A percentile compares a stretch with the other conserved stretches of the same genome.
These are phyloP conservation scores for Vespertilio murinus DNA, from an alignment of 2,797 vertebrate genomes.

Conservation along the genomic window DNA sequence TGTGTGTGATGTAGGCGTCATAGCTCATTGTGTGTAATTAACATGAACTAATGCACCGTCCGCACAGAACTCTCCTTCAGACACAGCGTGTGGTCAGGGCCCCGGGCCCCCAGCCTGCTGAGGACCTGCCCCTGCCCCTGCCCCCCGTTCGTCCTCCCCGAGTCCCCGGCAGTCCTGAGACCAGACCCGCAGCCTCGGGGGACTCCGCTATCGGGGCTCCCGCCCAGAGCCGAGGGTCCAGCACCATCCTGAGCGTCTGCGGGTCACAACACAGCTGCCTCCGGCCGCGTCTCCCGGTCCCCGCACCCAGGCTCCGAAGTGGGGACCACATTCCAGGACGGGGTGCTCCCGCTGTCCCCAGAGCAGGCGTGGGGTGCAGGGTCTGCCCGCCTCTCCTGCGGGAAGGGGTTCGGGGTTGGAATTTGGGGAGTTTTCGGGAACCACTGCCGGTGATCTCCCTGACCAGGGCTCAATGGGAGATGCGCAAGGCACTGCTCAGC, in stretches of 20 bases:
- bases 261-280: background rate
- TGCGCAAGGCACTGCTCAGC: rapidly evolving
- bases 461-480: background rate
- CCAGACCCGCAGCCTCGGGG: background rate
- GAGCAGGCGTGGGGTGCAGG: rapidly evolving
- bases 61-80: too few species aligned
- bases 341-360: too few species aligned
- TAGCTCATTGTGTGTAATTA: too few species aligned
- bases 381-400: rapidly evolving
- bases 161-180: background rate
- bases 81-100: too few species aligned
- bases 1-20: rapidly evolving
- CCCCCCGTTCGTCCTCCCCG: too few species aligned
- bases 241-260: background rate
- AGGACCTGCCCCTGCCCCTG: too few species aligned
- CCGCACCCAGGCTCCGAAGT: rapidly evolving
- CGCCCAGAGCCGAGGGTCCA: rapidly evolving
- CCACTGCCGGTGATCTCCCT: background rate
- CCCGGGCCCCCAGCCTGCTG: too few species aligned
- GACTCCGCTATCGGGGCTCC: rapidly evolving
- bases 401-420: rapidly evolving
- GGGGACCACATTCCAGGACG: rapidly evolving
- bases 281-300: rapidly evolving
- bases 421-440: background rate
- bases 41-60: too few species aligned